Conservation (phyloP, 2,888 invertebrate species). For the Homarus gammarus region DNA sequence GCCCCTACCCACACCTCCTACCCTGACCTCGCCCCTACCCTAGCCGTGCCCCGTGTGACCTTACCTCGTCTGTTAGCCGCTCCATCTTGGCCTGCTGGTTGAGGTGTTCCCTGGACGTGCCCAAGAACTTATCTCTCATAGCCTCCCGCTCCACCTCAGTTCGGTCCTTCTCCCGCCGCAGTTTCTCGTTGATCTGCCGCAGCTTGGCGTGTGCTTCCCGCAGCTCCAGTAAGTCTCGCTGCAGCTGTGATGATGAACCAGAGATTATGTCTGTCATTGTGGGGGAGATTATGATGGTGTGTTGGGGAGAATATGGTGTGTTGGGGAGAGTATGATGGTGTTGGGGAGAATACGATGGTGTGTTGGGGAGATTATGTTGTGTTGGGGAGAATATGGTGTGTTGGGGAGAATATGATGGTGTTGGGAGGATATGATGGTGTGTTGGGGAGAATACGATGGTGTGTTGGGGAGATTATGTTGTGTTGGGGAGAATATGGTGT, state of each 20-base stretch:
- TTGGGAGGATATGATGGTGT: not conserved
- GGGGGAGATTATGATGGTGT: too few relatives aligned
- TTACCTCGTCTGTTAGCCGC: slow-evolving; percentile 70
- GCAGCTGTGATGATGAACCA: slow-evolving; percentile 82
- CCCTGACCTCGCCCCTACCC: not conserved
- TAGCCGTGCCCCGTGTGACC: too few relatives aligned
- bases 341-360: too few relatives aligned
- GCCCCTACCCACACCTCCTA: not conserved
- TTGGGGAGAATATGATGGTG: too few relatives aligned
- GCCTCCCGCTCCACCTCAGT: slow-evolving; percentile 85
- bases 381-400: too few relatives aligned
- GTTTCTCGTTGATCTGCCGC: slow-evolving; percentile 92
- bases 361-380: too few relatives aligned
- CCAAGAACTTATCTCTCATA: slow-evolving; percentile 75
- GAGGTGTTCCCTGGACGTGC: slow-evolving; percentile 68
- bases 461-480: too few relatives aligned
- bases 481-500: not conserved
- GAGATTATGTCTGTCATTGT: not conserved
- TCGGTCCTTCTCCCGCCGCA: slow-evolving; percentile 91
- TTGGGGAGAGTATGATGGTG: too few relatives aligned
- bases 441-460: too few relatives aligned
- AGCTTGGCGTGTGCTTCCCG: slow-evolving; percentile 95
- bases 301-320: too few relatives aligned
- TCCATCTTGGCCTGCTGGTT: slow-evolving; percentile 74
- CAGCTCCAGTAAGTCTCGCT: slow-evolving; percentile 91